A percentile compares a stretch with the other conserved stretches of the same genome.
These are phyloP conservation scores for Phyllotreta striolata DNA, from an alignment of 2,888 invertebrate genomes.

Conservation along the genomic window DNA sequence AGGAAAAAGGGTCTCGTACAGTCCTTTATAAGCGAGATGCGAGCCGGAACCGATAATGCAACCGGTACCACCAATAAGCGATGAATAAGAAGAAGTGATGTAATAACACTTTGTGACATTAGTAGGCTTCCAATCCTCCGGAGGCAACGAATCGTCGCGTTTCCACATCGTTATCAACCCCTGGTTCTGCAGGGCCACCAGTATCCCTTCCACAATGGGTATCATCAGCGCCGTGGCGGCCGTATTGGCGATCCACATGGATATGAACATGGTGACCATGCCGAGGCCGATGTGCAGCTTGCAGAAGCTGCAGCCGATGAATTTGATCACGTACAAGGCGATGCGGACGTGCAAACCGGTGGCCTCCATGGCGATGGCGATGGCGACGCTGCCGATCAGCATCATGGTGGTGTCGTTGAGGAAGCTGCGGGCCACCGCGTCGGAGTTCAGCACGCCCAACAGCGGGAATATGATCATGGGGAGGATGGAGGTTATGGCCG, in stretches of 20 bases:
- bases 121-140: conserved; percentile 65
- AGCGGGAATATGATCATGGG: conserved; percentile 83
- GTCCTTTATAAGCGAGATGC: conserved; percentile 82
- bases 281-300: conserved; percentile 86
- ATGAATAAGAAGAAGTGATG: conserved; percentile 80
- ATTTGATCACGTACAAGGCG: conserved; percentile 79
- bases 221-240: conserved; percentile 95
- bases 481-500: conserved; percentile 83
- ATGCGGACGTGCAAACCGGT: conserved; percentile 88
- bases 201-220: conserved; percentile 86
- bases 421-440: conserved; percentile 72
- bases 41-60: conserved; percentile 75
- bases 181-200: conserved; percentile 81
- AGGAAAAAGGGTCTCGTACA: conserved; percentile 64
- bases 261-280: conserved; percentile 88
- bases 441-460: conserved; percentile 74
- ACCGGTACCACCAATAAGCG: conserved; percentile 70
- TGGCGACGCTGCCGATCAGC: conserved; percentile 88
- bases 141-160: not conserved
- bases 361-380: conserved; percentile 89
- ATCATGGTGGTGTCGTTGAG: conserved; percentile 85
- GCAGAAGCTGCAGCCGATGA: conserved; percentile 59
- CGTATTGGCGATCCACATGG: conserved; percentile 97
- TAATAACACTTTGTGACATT: conserved; percentile 80
- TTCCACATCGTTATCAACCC: conserved; percentile 70